phyloP scores from a whole-genome alignment of 2,113 vertebrate species.

The Chloroceryle aenea region DNA sequence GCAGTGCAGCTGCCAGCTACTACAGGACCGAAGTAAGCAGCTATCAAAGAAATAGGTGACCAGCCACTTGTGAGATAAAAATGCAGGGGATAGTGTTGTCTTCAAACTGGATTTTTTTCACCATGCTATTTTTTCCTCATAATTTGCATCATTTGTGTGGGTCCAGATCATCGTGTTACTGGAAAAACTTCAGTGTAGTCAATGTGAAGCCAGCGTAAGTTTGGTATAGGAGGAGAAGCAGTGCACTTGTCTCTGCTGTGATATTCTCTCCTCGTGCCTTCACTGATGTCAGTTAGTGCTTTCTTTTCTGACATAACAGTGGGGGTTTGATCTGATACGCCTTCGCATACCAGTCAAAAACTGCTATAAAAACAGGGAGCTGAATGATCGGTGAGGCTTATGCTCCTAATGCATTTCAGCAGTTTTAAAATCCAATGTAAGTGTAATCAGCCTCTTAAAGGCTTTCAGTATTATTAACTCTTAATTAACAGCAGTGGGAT shows the following conservation, averaged over 20 bases:
- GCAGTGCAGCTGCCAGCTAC: not conserved
- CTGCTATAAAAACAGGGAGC: not conserved
- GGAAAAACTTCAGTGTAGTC: not conserved
- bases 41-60: not conserved
- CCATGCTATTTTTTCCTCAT: not conserved
- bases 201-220: not conserved
- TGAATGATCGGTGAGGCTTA: constrained; percentile 18
- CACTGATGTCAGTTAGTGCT: not conserved
- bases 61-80: not conserved
- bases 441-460: not conserved
- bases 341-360: constrained; percentile 22
- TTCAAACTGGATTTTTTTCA: not conserved
- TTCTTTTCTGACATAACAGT: constrained; percentile 41
- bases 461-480: constrained; percentile 10
- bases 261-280: not conserved
- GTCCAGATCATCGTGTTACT: not conserved
- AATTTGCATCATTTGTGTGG: not conserved
- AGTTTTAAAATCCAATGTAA: constrained; percentile 6
- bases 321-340: constrained; percentile 11
- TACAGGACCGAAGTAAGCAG: not conserved
- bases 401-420: constrained; percentile 5
- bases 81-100: not conserved
- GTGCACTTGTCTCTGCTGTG: not conserved
- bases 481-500: constrained; percentile 11
- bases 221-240: not conserved